Evolutionary conservation across 1,140 invertebrate species (phyloP).

Genomic region (Zaprionus capensis): DNA sequence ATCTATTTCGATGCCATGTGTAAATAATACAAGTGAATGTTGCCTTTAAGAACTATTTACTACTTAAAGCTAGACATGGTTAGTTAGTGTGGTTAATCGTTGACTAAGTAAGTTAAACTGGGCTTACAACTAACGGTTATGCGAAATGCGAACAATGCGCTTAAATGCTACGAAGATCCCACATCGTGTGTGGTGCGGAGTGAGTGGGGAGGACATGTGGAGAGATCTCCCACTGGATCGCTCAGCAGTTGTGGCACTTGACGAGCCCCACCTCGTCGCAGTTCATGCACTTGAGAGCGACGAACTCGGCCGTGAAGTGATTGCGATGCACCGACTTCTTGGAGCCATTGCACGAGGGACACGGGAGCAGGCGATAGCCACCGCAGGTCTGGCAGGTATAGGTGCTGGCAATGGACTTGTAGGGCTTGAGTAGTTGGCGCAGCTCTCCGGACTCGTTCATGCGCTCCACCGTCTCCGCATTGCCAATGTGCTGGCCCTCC

Average conservation of each 20-base stretch:
- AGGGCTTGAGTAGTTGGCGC: constrained; percentile 93
- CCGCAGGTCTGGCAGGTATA: constrained; percentile 94
- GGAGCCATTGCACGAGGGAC: constrained; percentile 95
- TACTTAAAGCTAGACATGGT: constrained; percentile 59
- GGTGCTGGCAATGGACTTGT: constrained; percentile 92
- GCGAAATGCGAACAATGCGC: constrained; percentile 36
- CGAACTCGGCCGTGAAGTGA: constrained; percentile 96
- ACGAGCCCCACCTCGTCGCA: constrained; percentile 97
- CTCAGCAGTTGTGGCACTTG: constrained; percentile 91
- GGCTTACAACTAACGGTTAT: constrained; percentile 44
- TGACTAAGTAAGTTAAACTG: constrained; percentile 49
- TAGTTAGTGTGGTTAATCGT: constrained; percentile 21
- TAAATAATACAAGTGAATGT: constrained; percentile 8
- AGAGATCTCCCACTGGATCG: neutral
- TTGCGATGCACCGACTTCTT: constrained; percentile 97
- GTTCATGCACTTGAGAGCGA: constrained; percentile 97
- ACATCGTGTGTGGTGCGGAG: neutral
- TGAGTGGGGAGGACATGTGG: neutral
- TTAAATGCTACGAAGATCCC: constrained; percentile 33
- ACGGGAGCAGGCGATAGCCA: constrained; percentile 95
- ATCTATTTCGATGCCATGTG: neutral
- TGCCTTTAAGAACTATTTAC: constrained; percentile 56
- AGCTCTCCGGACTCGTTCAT: constrained; percentile 96
- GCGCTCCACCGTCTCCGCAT: constrained; percentile 93
- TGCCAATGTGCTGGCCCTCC: constrained; percentile 95